Evolutionary conservation across 1,140 invertebrate genomes (phyloP).

Genomic region (Reticulitermes speratus): DNA sequence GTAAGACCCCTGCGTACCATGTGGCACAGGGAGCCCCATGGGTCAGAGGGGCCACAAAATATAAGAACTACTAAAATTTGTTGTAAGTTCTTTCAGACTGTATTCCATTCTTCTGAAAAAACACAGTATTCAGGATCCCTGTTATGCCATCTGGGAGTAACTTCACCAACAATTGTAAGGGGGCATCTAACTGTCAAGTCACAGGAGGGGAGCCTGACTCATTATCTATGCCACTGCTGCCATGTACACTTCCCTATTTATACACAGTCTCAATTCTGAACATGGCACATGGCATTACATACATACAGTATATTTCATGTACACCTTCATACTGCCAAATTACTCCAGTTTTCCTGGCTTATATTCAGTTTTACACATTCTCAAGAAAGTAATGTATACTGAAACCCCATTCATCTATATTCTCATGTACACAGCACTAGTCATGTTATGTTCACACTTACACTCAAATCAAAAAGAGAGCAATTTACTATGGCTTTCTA

Average conservation of each 20-base stretch:
- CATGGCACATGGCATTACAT: constrained; percentile 1
- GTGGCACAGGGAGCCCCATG: too few relatives aligned
- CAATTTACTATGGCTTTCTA: constrained; percentile 4
- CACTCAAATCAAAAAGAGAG: background rate
- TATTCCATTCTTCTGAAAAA: too few relatives aligned
- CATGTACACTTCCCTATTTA: background rate
- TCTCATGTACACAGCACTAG: background rate
- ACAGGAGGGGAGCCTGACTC: too few relatives aligned
- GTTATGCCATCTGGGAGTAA: too few relatives aligned
- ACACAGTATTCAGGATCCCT: too few relatives aligned
- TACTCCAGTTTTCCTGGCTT: background rate
- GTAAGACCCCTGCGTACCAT: too few relatives aligned
- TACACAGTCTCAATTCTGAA: background rate
- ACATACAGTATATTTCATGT: background rate
- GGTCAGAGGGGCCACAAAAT: too few relatives aligned
- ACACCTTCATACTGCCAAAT: constrained; percentile 13
- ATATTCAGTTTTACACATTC: background rate
- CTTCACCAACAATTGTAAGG: too few relatives aligned
- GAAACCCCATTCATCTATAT: background rate
- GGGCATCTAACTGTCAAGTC: too few relatives aligned
- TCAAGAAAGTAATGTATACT: background rate
- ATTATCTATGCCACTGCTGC: too few relatives aligned
- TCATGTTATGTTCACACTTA: background rate
- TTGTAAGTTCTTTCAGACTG: too few relatives aligned
- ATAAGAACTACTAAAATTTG: too few relatives aligned